Base-by-base conservation (phyloP, 2,888 invertebrate species). In the Ceramica pisi region DNA sequence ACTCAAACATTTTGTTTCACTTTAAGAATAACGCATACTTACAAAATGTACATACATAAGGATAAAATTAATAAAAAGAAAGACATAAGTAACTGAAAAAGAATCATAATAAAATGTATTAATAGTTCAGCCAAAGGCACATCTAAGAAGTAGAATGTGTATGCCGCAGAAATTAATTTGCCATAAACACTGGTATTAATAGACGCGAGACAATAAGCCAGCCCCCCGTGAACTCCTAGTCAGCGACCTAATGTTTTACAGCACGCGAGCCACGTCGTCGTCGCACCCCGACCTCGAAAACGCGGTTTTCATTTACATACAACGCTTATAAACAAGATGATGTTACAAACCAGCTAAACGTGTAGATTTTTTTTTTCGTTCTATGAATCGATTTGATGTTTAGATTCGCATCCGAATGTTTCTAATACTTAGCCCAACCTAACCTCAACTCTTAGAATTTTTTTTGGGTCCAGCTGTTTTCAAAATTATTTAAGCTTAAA, bases 201-300 rank as follows among this genome's bases (percentile, higher is more conserved):
- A 94, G 94, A 93, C 90, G 91, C 92, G 92, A 95, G 95, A 95
- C 94, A 95, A 94, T 94, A 94, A 92, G 93, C 92, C 91, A 93
- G 92, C 94, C 93, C 82, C 92, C 89, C 89, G 89, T 89, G 90
- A 91, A 90, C 91, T 92, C 86, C 88, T 89, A 91, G 93, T 90
- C 91, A 90, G 90, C 87, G 88, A 89, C 88, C 91, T 94, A 95
- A 95, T 95, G 94, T 92, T 87, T 86, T 88, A 80, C 87, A 88
- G 90, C 95, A 95, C 95, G 95, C 95, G 91, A 95, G 79, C 89
- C 85, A 84, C 89, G 86, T 84, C 86, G 87, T 65, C 89, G 88
- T 90, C 91, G 90, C 91, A 87, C 88, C 90, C 88, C 88, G 91
- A 91, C 92, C 92, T 91, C 91, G 88, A 91, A 89, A 90, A 88